Evolutionary conservation across 2,113 vertebrate genomes (phyloP).

Genomic region (Andinoacara biseriatus): DNA sequence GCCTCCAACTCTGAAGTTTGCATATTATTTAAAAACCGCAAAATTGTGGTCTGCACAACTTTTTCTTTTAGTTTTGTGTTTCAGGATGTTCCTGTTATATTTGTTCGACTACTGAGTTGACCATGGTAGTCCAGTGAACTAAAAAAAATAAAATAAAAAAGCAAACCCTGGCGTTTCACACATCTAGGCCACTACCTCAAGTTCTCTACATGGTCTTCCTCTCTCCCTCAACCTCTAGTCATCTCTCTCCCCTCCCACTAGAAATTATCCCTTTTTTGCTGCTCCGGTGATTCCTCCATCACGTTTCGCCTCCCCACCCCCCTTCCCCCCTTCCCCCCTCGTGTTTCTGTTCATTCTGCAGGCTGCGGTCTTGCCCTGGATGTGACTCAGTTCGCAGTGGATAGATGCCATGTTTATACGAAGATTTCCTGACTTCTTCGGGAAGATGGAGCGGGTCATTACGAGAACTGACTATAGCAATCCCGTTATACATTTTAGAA

Average conservation of each 20-base stretch:
- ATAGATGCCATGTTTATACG: conserved; percentile 61
- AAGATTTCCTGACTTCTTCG: conserved; percentile 56
- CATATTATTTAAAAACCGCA: background rate
- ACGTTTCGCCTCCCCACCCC: conserved; percentile 28
- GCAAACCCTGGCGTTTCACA: conserved; percentile 70
- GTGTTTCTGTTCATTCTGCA: conserved; percentile 40
- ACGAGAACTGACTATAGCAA: conserved; percentile 28
- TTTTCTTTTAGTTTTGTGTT: conserved; percentile 28
- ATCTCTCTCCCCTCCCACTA: conserved; percentile 56
- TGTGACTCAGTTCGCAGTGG: conserved; percentile 51
- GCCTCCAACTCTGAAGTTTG: conserved; percentile 10
- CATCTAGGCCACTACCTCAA: conserved; percentile 65
- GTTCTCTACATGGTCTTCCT: conserved; percentile 25
- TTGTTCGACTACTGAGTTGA: conserved; percentile 29
- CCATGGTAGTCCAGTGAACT: conserved; percentile 54
- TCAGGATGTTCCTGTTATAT: conserved; percentile 41
- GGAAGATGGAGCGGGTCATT: conserved; percentile 44
- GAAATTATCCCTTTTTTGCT: conserved; percentile 50
- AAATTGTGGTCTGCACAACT: conserved; percentile 20
- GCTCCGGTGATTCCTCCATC: conserved; percentile 63
- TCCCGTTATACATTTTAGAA: conserved; percentile 40
- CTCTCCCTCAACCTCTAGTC: conserved; percentile 21
- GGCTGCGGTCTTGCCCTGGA: conserved; percentile 40
- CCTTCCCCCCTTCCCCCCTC: conserved; percentile 2
- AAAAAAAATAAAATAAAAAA: conserved; percentile 53